Conservation (phyloP, 2,113 vertebrate species). For the Euleptes europaea region DNA sequence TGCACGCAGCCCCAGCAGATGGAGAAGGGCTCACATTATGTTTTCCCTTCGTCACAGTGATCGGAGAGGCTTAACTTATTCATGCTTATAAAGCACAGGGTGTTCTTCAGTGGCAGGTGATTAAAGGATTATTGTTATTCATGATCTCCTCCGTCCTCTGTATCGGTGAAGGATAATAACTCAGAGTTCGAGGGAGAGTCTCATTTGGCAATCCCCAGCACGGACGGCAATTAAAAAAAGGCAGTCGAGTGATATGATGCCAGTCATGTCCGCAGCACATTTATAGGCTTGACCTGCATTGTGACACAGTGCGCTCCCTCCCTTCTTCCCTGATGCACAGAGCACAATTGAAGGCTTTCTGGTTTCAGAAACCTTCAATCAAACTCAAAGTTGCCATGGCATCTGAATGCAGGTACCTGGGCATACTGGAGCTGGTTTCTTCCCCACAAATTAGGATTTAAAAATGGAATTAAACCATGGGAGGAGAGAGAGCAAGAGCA, state of each 20-base stretch:
- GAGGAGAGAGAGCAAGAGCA: no score
- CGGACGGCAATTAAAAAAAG: background rate
- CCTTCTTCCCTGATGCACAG: no score
- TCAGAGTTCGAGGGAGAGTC: background rate
- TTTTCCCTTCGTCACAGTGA: background rate
- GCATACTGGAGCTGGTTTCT: no score
- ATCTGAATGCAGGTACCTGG: no score
- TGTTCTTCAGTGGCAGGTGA: constrained; percentile 7
- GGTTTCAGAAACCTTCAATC: no score
- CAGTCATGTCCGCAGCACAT: background rate
- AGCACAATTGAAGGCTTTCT: no score
- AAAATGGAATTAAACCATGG: no score
- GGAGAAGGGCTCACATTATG: rapidly evolving
- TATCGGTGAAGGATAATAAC: background rate
- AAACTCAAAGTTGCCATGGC: no score
- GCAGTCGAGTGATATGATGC: background rate
- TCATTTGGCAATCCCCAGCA: background rate
- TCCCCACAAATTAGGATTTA: no score
- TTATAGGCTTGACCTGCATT: background rate
- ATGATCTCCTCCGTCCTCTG: rapidly evolving
- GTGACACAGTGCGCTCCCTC: background rate
- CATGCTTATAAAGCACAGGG: background rate
- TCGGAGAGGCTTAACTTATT: background rate
- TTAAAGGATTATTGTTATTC: constrained; percentile 22
- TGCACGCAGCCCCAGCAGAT: background rate